Conservation (phyloP, 2,113 vertebrate species). For the Gymnorhina tibicen region DNA sequence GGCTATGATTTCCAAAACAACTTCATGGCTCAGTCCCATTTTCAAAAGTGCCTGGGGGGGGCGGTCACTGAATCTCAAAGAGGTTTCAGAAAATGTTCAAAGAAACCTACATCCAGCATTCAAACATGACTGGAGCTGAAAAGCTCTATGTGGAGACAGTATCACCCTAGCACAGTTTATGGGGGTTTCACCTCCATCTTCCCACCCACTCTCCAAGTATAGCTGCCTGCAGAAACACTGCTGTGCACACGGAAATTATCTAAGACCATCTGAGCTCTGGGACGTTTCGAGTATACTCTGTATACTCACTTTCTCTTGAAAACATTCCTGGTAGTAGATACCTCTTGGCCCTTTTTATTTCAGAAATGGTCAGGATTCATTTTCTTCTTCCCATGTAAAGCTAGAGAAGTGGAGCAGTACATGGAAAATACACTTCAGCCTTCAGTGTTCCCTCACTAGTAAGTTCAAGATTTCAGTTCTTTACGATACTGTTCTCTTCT, state of each 20-base stretch:
- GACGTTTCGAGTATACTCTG: not conserved
- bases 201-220: not conserved
- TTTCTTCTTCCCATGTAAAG: not conserved
- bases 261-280: not conserved
- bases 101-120: not conserved
- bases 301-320: not conserved
- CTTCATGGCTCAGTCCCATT: not conserved
- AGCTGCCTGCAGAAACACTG: not conserved
- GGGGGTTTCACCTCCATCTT: not conserved
- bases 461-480: not conserved
- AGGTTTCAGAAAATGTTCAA: not conserved
- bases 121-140: not conserved
- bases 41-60: not conserved
- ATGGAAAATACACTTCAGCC: not conserved
- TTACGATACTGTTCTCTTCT: not conserved
- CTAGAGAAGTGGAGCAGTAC: not conserved
- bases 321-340: not conserved
- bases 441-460: not conserved
- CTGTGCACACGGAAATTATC: not conserved
- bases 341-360: not conserved
- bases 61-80: not conserved
- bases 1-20: not conserved
- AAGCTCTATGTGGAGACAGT: not conserved
- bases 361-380: not conserved
- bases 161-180: not conserved